phyloP scores from a whole-genome alignment of 2,113 vertebrate species.

The Tenrec ecaudatus region DNA sequence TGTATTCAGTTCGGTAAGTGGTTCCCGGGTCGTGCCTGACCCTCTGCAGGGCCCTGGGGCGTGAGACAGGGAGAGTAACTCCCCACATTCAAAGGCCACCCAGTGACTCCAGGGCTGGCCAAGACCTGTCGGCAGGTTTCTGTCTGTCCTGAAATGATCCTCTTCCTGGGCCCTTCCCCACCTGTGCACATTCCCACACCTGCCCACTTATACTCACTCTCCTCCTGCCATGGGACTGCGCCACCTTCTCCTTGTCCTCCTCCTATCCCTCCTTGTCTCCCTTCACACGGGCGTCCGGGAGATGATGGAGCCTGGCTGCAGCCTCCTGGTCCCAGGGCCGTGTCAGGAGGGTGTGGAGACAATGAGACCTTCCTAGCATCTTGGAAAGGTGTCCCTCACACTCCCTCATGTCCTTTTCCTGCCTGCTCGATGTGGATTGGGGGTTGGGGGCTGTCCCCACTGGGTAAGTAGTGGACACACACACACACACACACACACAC shows the following conservation, averaged over 20 bases:
- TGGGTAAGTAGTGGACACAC: too few relatives aligned
- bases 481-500: too few relatives aligned
- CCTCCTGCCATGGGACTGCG: constrained; percentile 16
- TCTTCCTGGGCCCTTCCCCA: neutral
- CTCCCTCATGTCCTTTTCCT: neutral
- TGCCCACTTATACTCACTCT: neutral
- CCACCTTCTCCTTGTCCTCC: neutral
- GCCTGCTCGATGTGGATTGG: neutral
- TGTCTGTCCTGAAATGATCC: neutral
- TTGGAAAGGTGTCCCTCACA: neutral
- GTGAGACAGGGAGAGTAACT: constrained; percentile 19
- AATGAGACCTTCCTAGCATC: neutral
- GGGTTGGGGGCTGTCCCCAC: too few relatives aligned
- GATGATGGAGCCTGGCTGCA: neutral
- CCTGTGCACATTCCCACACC: neutral
- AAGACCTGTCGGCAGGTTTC: neutral
- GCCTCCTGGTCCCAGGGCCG: neutral
- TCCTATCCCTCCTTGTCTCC: neutral
- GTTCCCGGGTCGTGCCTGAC: neutral
- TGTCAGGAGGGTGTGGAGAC: neutral
- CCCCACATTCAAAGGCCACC: neutral
- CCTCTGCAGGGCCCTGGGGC: neutral
- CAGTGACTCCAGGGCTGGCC: neutral
- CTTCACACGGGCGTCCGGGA: neutral
- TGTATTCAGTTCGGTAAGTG: constrained; percentile 9